Evolutionary conservation across 2,113 vertebrate species (phyloP).

Genomic region (Crotalus viridis): DNA sequence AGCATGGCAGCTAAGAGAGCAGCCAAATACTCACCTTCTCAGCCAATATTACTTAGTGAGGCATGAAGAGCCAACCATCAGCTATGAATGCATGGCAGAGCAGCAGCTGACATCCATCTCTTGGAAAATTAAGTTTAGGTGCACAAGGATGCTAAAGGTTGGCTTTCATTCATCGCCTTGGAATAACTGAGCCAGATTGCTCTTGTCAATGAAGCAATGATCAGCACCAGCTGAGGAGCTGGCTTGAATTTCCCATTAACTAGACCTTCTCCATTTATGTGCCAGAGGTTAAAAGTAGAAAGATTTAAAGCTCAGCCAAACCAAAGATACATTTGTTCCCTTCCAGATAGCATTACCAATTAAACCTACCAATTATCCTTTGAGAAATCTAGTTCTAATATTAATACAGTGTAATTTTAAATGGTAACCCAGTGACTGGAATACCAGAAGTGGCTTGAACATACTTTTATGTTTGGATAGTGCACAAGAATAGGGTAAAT

Average conservation of each 20-base stretch:
- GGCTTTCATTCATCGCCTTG: conserved; percentile 37
- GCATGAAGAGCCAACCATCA: conserved; percentile 31
- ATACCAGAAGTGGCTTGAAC: not conserved
- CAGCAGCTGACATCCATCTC: conserved; percentile 60
- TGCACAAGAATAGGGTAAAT: not conserved
- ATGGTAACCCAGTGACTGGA: not conserved
- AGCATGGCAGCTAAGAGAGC: conserved; percentile 48
- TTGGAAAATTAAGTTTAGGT: conserved; percentile 54
- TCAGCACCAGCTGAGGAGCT: conserved; percentile 47
- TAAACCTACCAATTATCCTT: not conserved
- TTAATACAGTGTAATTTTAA: not conserved
- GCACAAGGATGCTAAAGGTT: conserved; percentile 9
- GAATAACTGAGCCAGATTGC: conserved; percentile 41
- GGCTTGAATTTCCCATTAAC: conserved; percentile 24
- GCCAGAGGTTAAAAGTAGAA: conserved; percentile 20
- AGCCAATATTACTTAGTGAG: conserved; percentile 51
- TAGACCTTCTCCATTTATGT: not conserved
- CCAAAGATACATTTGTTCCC: not conserved
- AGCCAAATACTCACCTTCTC: conserved; percentile 49
- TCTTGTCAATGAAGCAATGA: conserved; percentile 38
- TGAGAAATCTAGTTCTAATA: not conserved
- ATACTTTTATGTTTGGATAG: not conserved
- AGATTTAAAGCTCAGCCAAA: conserved; percentile 16
- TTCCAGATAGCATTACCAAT: not conserved
- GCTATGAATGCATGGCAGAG: conserved; percentile 20